These are phyloP conservation scores for Myotis brandtii DNA, from an alignment of 2,113 vertebrate genomes.

Conservation along the genomic window DNA sequence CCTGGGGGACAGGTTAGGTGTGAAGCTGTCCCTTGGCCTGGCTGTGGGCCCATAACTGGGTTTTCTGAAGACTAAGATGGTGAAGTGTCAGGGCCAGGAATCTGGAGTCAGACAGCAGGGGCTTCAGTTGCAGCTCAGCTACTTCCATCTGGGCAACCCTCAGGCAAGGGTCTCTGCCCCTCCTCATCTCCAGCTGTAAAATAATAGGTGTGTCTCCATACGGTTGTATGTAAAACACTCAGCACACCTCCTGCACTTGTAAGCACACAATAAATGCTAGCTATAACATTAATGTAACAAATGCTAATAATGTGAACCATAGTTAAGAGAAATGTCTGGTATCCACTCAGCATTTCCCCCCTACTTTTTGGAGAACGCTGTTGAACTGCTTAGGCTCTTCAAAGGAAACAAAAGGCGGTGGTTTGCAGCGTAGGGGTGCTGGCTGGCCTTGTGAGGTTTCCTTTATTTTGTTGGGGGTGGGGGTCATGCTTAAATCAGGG, in stretches of 20 bases:
- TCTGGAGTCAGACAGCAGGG: background rate
- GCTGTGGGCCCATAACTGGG: background rate
- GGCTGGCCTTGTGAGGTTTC: background rate
- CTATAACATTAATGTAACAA: background rate
- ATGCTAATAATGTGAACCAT: background rate
- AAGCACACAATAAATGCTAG: background rate
- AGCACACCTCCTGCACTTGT: conserved; percentile 11
- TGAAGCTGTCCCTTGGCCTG: background rate
- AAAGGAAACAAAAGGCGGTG: background rate
- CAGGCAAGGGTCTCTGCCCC: background rate
- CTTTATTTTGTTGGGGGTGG: background rate
- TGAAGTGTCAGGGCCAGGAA: background rate
- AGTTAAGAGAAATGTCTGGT: conserved; percentile 7
- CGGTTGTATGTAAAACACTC: background rate
- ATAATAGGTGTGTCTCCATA: background rate
- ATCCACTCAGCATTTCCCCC: background rate
- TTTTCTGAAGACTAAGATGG: background rate
- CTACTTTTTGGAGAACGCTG: background rate
- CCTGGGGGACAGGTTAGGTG: background rate
- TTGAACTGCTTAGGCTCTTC: background rate
- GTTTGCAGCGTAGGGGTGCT: background rate
- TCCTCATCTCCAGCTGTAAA: background rate
- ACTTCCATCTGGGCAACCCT: background rate
- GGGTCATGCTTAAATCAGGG: background rate
- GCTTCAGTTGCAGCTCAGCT: background rate